These are phyloP conservation scores for Drosophila macrospina DNA, from an alignment of 2,888 invertebrate species.

Conservation along the genomic window DNA sequence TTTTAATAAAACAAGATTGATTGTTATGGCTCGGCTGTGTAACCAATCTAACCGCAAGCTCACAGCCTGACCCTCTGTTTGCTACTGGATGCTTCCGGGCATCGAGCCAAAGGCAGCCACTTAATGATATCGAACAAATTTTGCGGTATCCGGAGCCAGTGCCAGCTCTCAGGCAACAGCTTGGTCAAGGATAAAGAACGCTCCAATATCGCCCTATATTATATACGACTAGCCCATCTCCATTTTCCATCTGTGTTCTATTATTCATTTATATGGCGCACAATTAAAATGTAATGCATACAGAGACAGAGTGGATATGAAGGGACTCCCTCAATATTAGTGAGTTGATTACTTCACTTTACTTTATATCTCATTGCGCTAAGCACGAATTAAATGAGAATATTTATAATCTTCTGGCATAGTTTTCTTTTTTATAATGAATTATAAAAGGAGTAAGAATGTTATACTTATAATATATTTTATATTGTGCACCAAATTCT, in stretches of 20 bases:
- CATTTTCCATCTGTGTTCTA: neutral
- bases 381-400: too few relatives aligned
- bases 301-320: neutral
- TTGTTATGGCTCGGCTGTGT: conserved; percentile 56
- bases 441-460: too few relatives aligned
- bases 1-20: conserved; percentile 74
- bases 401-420: too few relatives aligned
- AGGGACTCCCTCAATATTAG: too few relatives aligned
- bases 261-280: conserved; percentile 1
- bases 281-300: conserved; percentile 6
- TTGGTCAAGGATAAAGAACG: conserved; percentile 46
- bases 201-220: conserved; percentile 43
- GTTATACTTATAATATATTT: too few relatives aligned
- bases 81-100: conserved; percentile 12
- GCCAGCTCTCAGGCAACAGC: conserved; percentile 28
- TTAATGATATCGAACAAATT: conserved; percentile 61
- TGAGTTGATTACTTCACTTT: too few relatives aligned
- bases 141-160: conserved; percentile 20
- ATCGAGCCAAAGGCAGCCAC: conserved; percentile 38
- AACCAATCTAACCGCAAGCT: conserved; percentile 35
- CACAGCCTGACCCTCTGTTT: conserved; percentile 16
- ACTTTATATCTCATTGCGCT: too few relatives aligned
- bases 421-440: too few relatives aligned
- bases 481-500: too few relatives aligned
- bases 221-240: neutral